Conservation (phyloP, 2,113 vertebrate genomes). For the Thryonomys swinderianus region DNA sequence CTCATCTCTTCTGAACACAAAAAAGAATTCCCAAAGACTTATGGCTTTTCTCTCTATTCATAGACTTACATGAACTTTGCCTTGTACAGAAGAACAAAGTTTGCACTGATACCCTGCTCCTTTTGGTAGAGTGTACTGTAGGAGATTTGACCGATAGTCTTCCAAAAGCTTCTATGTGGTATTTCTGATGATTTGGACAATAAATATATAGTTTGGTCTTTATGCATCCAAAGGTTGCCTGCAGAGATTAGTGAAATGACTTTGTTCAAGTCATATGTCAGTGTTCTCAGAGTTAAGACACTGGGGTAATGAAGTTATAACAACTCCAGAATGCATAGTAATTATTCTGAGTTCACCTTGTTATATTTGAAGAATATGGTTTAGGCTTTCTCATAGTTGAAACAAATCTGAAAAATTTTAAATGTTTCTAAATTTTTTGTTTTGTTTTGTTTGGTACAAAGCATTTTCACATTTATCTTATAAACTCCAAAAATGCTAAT, state of each 20-base stretch:
- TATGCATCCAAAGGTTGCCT: background rate
- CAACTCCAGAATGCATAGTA: background rate
- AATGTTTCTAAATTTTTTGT: background rate
- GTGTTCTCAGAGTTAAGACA: background rate
- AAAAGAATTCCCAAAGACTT: background rate
- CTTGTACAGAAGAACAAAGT: background rate
- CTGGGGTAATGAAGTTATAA: background rate
- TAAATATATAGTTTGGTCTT: background rate
- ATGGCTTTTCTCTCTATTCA: background rate
- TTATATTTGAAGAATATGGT: background rate
- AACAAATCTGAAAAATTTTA: background rate
- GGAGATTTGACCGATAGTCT: background rate
- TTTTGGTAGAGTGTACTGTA: background rate
- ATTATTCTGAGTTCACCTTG: background rate
- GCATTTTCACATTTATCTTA: background rate
- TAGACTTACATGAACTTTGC: background rate
- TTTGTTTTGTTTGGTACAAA: background rate
- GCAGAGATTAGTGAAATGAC: background rate
- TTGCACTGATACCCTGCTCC: background rate
- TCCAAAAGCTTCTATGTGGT: background rate
- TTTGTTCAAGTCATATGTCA: background rate
- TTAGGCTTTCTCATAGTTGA: background rate
- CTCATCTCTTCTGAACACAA: background rate
- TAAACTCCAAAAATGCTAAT: background rate
- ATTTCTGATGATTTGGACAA: background rate